phyloP scores from a whole-genome alignment of 2,888 invertebrate genomes.

The Trissonchulus sp. region DNA sequence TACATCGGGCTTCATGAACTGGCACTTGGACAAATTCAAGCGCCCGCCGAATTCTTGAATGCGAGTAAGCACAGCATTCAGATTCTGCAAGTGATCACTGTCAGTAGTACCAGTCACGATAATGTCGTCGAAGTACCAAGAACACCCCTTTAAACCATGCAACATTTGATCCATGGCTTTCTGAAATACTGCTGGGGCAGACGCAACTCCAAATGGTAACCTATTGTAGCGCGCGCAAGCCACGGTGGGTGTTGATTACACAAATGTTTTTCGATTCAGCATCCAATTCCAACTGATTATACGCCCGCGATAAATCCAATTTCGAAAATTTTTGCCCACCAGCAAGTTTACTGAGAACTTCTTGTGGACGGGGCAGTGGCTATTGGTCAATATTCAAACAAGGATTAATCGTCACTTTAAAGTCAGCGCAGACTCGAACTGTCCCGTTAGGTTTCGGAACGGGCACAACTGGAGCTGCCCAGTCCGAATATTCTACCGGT shows the following conservation, averaged over 20 bases:
- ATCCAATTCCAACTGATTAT: conserved; percentile 37
- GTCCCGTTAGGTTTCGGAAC: conserved; percentile 38
- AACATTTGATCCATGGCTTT: neutral
- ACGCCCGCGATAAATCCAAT: conserved; percentile 41
- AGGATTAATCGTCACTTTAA: conserved; percentile 40
- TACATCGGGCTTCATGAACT: neutral
- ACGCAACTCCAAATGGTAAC: neutral
- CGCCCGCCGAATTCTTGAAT: neutral
- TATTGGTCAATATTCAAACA: conserved; percentile 31
- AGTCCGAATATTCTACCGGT: conserved; percentile 30
- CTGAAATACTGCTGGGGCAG: conserved; percentile 3
- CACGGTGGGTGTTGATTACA: conserved; percentile 40
- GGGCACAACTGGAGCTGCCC: conserved; percentile 42
- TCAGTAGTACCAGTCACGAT: neutral
- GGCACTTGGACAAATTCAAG: neutral
- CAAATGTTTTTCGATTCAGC: conserved; percentile 33
- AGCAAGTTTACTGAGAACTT: conserved; percentile 33
- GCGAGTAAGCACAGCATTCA: neutral
- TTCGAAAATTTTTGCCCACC: conserved; percentile 38
- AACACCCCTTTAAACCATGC: neutral
- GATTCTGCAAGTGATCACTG: neutral
- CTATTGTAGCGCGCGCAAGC: conserved; percentile 30
- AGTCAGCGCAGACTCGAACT: conserved; percentile 41
- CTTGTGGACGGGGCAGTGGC: conserved; percentile 34
- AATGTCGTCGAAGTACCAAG: conserved; percentile 14